Evolutionary conservation across 2,888 invertebrate genomes (phyloP).

Genomic region (Argyra leucocephala): DNA sequence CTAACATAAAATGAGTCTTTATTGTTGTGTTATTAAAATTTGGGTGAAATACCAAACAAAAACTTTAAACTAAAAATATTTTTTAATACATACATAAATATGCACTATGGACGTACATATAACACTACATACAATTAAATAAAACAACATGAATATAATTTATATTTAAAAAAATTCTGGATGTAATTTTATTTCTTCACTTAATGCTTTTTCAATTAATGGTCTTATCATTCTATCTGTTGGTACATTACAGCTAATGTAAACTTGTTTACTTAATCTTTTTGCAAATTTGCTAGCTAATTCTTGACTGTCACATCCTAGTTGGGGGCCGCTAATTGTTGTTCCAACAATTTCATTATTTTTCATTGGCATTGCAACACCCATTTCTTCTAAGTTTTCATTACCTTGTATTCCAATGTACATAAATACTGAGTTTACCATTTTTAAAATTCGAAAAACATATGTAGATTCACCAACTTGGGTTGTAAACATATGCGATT

Average conservation of each 20-base stretch:
- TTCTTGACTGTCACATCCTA: conserved; percentile 36
- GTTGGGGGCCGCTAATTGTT: conserved; percentile 38
- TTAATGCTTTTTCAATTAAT: conserved; percentile 40
- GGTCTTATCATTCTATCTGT: conserved; percentile 35
- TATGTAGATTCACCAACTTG: conserved; percentile 37
- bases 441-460: conserved; percentile 42
- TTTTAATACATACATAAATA: too few relatives aligned
- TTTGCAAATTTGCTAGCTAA: conserved; percentile 39
- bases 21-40: too few relatives aligned
- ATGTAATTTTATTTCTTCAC: conserved; percentile 40
- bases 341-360: conserved; percentile 35
- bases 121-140: too few relatives aligned
- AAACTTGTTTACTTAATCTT: conserved; percentile 43
- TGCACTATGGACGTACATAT: too few relatives aligned
- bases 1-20: too few relatives aligned
- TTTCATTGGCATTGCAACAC: conserved; percentile 30
- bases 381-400: conserved; percentile 38
- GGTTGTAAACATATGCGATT: conserved; percentile 34
- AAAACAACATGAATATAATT: too few relatives aligned
- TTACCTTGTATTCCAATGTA: conserved; percentile 41
- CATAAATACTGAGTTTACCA: conserved; percentile 42
- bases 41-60: too few relatives aligned
- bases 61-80: too few relatives aligned
- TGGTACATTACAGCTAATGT: conserved; percentile 45
- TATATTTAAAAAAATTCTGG: conserved; percentile 31